A percentile compares a stretch with the other conserved stretches of the same genome.
Conservation (phyloP, 92 coral and sea anemone genomes). For the Porites cylindrica region DNA sequence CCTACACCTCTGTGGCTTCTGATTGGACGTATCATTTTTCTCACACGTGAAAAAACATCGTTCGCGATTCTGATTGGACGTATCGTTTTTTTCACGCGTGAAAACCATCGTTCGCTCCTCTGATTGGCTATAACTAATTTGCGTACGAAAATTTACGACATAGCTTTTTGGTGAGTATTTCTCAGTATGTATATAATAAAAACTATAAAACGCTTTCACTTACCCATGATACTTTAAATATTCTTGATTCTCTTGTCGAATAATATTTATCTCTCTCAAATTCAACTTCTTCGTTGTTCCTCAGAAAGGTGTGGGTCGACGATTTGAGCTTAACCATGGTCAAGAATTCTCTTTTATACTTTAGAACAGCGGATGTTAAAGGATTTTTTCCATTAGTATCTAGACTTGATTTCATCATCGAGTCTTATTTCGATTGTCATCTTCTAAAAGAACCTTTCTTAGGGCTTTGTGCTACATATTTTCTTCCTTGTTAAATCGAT, state of each 20-base stretch:
- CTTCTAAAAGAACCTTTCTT: neutral
- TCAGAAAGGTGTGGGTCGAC: no score
- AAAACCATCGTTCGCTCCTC: no score
- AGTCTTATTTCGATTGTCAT: neutral
- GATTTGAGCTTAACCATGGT: neutral
- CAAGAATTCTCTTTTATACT: conserved; percentile 17
- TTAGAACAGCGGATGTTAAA: conserved; percentile 22
- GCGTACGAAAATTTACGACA: no score
- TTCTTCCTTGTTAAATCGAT: neutral
- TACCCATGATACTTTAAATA: conserved; percentile 22
- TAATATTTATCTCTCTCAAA: neutral
- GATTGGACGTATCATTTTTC: no score
- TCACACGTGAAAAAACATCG: no score
- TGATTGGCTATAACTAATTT: no score
- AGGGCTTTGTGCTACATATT: neutral
- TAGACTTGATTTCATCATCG: neutral
- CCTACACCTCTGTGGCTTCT: no score
- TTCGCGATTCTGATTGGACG: no score
- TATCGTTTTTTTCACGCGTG: no score
- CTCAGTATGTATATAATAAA: no score
- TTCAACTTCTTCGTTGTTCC: neutral
- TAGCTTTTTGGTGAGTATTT: no score
- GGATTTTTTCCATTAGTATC: no score
- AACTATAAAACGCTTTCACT: neutral
- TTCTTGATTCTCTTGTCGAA: neutral